Evolutionary conservation across 2,797 vertebrate genomes (phyloP).

Genomic region (Sebastes itinus): DNA sequence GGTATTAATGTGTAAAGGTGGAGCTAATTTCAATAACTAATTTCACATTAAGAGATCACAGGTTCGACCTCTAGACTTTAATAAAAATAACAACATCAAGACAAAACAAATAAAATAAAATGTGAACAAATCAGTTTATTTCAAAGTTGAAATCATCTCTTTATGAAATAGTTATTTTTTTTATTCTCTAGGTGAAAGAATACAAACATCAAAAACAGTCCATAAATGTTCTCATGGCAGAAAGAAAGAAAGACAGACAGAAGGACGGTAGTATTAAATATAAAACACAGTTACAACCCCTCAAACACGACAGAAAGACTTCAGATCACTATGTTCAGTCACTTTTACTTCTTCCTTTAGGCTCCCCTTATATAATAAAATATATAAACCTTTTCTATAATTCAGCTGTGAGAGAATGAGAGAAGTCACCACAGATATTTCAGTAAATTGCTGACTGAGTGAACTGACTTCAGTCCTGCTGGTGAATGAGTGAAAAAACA

Average conservation of each 20-base stretch:
- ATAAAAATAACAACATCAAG: background rate
- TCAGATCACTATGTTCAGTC: background rate
- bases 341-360: background rate
- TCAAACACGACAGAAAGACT: background rate
- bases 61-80: too few relatives aligned
- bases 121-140: constrained; percentile 68
- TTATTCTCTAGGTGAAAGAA: constrained; percentile 56
- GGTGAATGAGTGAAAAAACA: too few relatives aligned
- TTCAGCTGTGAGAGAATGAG: background rate
- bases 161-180: constrained; percentile 26
- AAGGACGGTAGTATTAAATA: constrained; percentile 26
- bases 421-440: background rate
- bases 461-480: background rate
- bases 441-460: background rate
- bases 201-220: constrained; percentile 54
- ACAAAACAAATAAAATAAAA: constrained; percentile 2
- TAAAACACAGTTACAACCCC: background rate
- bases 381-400: background rate
- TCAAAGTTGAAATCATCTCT: constrained; percentile 51
- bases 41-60: background rate
- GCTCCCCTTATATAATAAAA: too few relatives aligned
- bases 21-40: background rate
- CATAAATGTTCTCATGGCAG: constrained; percentile 11
- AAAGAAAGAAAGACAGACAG: background rate
- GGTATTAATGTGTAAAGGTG: too few relatives aligned